Percentiles rank a stretch among this genome's conserved stretches.
Conservation (phyloP, 2,797 vertebrate genomes). For the Rhynchotus rufescens region DNA sequence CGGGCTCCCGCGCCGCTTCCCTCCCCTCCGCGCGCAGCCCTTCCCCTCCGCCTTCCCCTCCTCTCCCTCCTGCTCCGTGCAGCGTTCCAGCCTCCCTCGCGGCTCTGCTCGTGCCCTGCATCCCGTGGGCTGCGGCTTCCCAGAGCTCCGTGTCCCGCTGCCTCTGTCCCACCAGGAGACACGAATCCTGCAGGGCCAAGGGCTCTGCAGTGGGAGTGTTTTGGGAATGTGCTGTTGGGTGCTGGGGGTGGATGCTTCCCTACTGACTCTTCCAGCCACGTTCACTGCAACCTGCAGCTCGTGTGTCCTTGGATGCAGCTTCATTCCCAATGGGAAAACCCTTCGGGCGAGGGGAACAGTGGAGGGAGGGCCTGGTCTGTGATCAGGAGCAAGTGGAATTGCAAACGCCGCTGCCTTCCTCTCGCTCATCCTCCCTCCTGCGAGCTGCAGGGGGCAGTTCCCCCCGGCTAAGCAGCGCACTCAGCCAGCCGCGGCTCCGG, state of each 20-base stretch:
- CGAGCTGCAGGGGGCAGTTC: constrained; percentile 43
- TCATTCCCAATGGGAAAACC: fast-evolving
- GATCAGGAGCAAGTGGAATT: background rate
- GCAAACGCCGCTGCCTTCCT: background rate
- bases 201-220: background rate
- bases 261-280: background rate
- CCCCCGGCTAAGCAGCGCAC: constrained; percentile 35
- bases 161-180: too few species aligned
- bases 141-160: background rate
- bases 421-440: background rate
- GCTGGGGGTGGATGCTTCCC: background rate
- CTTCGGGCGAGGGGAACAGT: fast-evolving
- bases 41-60: too few species aligned
- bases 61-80: background rate
- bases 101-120: fast-evolving
- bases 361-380: background rate
- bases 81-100: background rate
- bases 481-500: constrained; percentile 20
- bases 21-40: background rate
- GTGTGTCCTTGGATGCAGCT: background rate
- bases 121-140: fast-evolving
- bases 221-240: background rate
- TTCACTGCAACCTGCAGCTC: background rate
- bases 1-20: background rate
- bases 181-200: background rate